These are phyloP conservation scores for Neuroterus valhalla DNA, from an alignment of 1,140 invertebrate genomes.

Conservation along the genomic window DNA sequence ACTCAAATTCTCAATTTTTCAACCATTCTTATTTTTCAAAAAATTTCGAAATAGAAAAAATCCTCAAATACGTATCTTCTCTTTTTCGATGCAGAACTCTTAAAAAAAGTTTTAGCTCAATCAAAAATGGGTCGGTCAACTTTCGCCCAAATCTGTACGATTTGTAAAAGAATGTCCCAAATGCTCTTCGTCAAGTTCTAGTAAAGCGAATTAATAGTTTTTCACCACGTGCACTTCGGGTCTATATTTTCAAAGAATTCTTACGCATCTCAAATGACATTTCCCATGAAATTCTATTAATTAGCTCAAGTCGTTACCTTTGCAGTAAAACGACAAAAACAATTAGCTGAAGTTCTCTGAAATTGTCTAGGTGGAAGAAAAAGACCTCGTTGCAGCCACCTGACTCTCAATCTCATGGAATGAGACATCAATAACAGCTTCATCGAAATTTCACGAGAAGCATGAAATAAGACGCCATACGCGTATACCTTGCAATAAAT, in stretches of 20 bases:
- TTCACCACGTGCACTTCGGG: background rate
- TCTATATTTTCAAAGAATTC: background rate
- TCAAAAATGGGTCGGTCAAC: too few relatives aligned
- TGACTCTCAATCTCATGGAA: constrained; percentile 20
- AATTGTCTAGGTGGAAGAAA: constrained; percentile 4
- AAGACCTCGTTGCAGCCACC: background rate
- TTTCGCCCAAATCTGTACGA: too few relatives aligned
- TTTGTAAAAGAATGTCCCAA: too few relatives aligned
- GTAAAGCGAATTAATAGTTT: background rate
- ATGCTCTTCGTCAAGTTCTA: constrained; percentile 2
- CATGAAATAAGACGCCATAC: background rate
- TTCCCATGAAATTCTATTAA: background rate
- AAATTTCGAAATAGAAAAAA: too few relatives aligned
- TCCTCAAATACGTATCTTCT: too few relatives aligned
- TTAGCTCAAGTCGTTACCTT: background rate
- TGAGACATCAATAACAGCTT: constrained; percentile 26
- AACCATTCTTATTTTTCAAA: too few relatives aligned
- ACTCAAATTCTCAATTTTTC: too few relatives aligned
- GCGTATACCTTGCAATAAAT: constrained; percentile 19
- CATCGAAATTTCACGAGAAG: constrained; percentile 14
- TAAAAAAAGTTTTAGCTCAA: too few relatives aligned
- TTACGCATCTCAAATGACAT: background rate
- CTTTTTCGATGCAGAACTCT: too few relatives aligned
- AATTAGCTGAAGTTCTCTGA: background rate
- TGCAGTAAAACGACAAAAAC: background rate